Base-by-base conservation (phyloP, 2,113 vertebrate genomes). In the Aegotheles bennettii region DNA sequence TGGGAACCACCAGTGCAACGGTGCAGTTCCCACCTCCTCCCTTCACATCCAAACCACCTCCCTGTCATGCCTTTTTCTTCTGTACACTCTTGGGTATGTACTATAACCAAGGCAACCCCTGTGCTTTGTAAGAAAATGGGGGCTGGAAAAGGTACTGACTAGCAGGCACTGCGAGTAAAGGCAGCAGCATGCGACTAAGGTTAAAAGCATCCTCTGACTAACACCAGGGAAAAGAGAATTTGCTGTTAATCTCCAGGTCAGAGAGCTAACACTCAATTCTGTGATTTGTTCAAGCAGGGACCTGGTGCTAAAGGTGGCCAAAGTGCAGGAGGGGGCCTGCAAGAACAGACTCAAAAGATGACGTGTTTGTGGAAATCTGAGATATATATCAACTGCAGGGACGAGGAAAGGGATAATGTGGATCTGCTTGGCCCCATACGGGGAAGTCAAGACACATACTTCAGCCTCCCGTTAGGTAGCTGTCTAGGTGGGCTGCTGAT, bases 151-250 rank as follows among this genome's bases (percentile, higher is more conserved):
- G 63, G 77, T 28, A 89, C 65, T 21, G 38, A 48, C 2, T 7
- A 91, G 59, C 50, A 59, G 45, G 19, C 8, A 6, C 7, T 63
- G 38, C 18, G 40, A 75, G 84, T 29, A 64, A 86, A 89, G 28
- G 25, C 69, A 74, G n/a, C 9, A 3, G 13, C 16, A 28, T 16
- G 36, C 0, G 0, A n/a, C 53, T 86, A 69, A 85, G 67, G 80
- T 89, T 94, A 95, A 96, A 96, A 94, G 77, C 56, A 75, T 79
- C 45, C 42, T 75, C 80, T 81, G 69, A 75, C 15, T 42, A 73
- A 57, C 38, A 53, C 43, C 43, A 75, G 51, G 38, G 57, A 64
- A 82, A 70, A 69, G 40, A 93, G 70, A 94, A 93, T 85, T 64
- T 63, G 87, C 57, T 86, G 56, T 73, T 91, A 63, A 94, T 94